Base-by-base conservation (phyloP, 53 echinoderm and acorn worm genomes). In the Crossaster papposus region DNA sequence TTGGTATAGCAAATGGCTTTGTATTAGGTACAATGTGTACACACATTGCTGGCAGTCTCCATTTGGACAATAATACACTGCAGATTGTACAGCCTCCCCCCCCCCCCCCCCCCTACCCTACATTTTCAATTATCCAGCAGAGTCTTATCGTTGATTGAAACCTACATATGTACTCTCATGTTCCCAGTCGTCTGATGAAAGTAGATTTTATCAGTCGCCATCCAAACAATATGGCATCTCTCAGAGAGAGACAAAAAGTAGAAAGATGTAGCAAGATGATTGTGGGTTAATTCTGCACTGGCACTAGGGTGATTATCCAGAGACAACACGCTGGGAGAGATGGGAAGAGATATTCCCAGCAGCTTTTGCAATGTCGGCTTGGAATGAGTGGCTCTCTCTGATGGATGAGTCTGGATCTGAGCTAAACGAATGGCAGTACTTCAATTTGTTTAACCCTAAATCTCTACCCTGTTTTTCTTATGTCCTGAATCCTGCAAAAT, bases 141-240 rank as follows among this genome's bases (percentile, higher is more conserved):
- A 68, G 26, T 70, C 68, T 52, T 73, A 85, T 73, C 73, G 31
- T 51, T 84, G 84, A 84, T 85, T 72, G 73, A 72, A 73, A 72
- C 32, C 54, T 31, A 34, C n/a, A n/a, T n/a, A n/a, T n/a, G n/a
- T n/a, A n/a, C 23, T 35, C 72, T 85, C 33, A 35, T 28, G 70
- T 37, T 36, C 50, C 62, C 34, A 20, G 53, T 52, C 29, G 29
- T 36, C 51, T 64, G 82, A 68, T 82, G 70, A 82, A 82, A 82
- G 82, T 31, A 51, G 23, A 30, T 72, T 51, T 85, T 72, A 72
- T 85, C 73, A 29, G 52, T 24, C 73, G 17, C 31, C 54, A 44
- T 70, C 23, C 78, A 24, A 76, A 78, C 78, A 78, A 78, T 50
- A 24, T n/a, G 50, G 52, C 78, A 50, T 78, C 50, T 31, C 75